These are phyloP conservation scores for Ctena decussata DNA, from an alignment of 2,888 invertebrate genomes.

Conservation along the genomic window DNA sequence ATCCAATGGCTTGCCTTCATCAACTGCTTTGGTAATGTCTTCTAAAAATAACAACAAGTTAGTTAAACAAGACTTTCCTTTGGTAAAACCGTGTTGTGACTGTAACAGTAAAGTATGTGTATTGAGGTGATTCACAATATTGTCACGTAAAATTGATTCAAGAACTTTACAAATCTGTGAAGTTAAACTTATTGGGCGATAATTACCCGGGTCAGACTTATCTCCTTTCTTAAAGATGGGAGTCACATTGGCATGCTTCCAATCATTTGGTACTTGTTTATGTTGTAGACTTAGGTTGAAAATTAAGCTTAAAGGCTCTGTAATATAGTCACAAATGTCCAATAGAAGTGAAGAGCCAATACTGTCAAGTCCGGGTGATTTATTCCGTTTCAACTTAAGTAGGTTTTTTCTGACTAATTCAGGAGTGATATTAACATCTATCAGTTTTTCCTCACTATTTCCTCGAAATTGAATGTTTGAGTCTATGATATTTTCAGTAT, in stretches of 20 bases:
- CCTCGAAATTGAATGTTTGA: too few species aligned
- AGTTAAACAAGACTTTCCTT: conserved; percentile 1
- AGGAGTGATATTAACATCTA: background rate
- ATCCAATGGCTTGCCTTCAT: too few species aligned
- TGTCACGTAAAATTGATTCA: background rate
- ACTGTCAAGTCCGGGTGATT: too few species aligned
- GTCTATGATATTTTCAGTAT: too few species aligned
- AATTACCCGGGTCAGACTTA: conserved; percentile 1
- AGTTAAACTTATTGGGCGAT: background rate
- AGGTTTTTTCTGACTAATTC: background rate
- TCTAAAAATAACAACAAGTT: too few species aligned
- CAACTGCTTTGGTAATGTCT: too few species aligned
- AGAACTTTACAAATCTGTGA: too few species aligned
- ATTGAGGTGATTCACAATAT: background rate
- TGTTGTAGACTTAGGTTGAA: background rate
- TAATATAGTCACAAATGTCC: conserved; percentile 17
- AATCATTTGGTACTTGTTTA: conserved; percentile 9
- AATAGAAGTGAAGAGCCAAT: too few species aligned
- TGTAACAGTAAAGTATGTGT: background rate
- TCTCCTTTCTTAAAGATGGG: conserved; percentile 24
- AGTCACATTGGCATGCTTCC: conserved; percentile 15
- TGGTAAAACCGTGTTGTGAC: background rate
- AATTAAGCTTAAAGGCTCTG: conserved; percentile 1
- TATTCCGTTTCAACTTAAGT: background rate
- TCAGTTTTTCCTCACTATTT: background rate